These are phyloP conservation scores for Microcebus ravelobensis DNA, from an alignment of 2,113 vertebrate species.

Conservation along the genomic window DNA sequence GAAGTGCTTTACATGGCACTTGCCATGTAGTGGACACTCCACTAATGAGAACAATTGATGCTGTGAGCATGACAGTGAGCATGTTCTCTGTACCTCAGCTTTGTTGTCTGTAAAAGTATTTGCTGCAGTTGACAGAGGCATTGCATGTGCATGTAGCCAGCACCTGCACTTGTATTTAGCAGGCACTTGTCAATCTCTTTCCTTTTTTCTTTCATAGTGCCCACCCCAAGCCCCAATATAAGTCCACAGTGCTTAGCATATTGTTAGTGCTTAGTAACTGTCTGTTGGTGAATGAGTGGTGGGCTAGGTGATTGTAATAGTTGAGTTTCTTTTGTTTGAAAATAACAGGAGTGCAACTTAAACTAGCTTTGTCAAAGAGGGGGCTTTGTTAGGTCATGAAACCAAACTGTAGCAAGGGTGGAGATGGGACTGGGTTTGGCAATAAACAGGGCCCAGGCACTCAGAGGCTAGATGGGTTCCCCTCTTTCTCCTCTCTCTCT, in stretches of 20 bases:
- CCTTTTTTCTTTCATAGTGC: background rate
- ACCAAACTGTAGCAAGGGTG: background rate
- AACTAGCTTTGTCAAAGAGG: background rate
- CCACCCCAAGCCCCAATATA: fast-evolving
- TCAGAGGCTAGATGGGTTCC: background rate
- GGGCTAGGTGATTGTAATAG: background rate
- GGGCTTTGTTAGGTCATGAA: background rate
- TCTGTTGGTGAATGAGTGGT: background rate
- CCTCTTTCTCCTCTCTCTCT: background rate
- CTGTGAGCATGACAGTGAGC: background rate
- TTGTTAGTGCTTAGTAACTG: background rate
- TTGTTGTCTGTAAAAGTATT: background rate
- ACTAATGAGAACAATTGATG: background rate
- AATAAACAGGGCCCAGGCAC: too few relatives aligned
- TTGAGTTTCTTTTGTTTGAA: background rate
- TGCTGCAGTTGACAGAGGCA: background rate
- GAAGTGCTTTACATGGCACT: background rate
- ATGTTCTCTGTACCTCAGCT: background rate
- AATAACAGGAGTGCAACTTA: background rate
- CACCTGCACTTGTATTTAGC: background rate
- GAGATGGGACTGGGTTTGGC: background rate
- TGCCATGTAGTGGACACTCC: background rate
- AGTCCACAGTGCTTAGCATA: background rate
- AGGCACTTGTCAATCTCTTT: too few relatives aligned
- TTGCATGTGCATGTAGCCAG: fast-evolving